phyloP scores from a whole-genome alignment of 2,797 vertebrate species.

The Fratercula arctica region DNA sequence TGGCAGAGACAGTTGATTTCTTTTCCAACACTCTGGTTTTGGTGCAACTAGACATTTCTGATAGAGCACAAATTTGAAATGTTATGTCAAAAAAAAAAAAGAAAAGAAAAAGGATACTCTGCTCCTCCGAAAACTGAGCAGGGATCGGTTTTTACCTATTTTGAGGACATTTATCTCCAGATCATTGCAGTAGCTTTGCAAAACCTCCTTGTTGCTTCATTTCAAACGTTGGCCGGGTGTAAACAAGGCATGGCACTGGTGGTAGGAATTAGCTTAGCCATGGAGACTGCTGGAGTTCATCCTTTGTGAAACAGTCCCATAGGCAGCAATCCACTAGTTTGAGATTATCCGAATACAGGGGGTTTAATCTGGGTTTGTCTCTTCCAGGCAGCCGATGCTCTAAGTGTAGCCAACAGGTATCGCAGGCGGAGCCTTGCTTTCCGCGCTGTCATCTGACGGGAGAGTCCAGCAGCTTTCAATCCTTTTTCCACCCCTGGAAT shows the following conservation, averaged over 20 bases:
- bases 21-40: background rate
- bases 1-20: slow-evolving; percentile 28
- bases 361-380: background rate
- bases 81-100: background rate
- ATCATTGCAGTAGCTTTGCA: background rate
- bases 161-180: background rate
- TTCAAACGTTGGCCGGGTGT: background rate
- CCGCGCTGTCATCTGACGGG: background rate
- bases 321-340: background rate
- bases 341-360: background rate
- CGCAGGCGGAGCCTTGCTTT: background rate
- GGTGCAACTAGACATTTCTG: background rate
- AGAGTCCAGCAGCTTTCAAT: background rate
- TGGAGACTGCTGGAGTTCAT: background rate
- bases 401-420: background rate
- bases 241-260: background rate
- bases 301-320: background rate
- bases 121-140: background rate
- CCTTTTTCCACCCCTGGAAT: background rate
- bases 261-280: background rate
- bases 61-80: background rate
- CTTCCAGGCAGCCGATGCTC: background rate
- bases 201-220: background rate
- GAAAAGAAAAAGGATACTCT: background rate
- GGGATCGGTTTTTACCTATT: background rate